A percentile compares a stretch with the other conserved stretches of the same genome.
Conservation (phyloP, 1,140 invertebrate genomes). For the Bombus terrestris region DNA sequence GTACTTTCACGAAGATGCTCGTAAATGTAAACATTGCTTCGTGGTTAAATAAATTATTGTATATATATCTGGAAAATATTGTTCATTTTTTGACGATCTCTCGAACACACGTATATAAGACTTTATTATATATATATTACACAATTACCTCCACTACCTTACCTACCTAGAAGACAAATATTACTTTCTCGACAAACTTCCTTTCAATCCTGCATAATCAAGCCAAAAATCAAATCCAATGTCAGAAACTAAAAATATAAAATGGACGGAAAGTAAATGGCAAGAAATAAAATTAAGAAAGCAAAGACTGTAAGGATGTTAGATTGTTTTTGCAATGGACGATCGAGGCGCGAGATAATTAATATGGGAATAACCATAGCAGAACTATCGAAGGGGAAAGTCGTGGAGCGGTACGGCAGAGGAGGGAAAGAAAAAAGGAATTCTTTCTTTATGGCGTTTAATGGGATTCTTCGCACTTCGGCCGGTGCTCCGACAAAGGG, state of each 20-base stretch:
- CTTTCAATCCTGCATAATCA: too few relatives aligned
- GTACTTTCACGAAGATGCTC: slow-evolving; percentile 74
- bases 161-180: too few relatives aligned
- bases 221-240: not conserved
- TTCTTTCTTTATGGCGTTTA: slow-evolving; percentile 50
- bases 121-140: too few relatives aligned
- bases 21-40: slow-evolving; percentile 78
- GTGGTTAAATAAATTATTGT: slow-evolving; percentile 82
- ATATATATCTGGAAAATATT: slow-evolving; percentile 69
- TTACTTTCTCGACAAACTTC: too few relatives aligned
- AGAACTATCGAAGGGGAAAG: slow-evolving; percentile 17
- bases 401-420: not conserved
- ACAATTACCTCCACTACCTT: too few relatives aligned
- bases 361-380: slow-evolving; percentile 33
- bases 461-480: slow-evolving; percentile 52
- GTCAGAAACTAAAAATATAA: not conserved
- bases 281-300: not conserved
- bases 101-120: too few relatives aligned
- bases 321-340: not conserved
- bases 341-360: slow-evolving; percentile 31
- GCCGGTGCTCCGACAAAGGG: slow-evolving; percentile 43
- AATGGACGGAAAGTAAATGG: not conserved
- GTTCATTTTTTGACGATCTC: not conserved
- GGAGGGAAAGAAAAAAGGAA: slow-evolving; percentile 24
- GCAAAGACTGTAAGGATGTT: not conserved